Evolutionary conservation across 2,113 vertebrate genomes (phyloP).

Genomic region (Tragelaphus imberbis): DNA sequence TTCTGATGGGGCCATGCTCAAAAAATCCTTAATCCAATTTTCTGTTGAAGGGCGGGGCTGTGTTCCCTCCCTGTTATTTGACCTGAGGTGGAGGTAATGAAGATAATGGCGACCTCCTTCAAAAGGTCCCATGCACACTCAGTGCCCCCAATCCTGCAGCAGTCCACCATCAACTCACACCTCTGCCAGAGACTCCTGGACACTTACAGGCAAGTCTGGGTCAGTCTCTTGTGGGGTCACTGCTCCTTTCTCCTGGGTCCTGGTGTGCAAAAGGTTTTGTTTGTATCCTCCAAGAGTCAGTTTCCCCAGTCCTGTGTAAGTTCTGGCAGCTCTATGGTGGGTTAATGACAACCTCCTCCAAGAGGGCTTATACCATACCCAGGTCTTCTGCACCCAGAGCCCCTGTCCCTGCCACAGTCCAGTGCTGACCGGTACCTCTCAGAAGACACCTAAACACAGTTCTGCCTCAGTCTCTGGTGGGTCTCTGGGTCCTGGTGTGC

Average conservation of each 20-base stretch:
- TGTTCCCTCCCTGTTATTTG: not conserved
- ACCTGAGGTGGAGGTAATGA: not conserved
- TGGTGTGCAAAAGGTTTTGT: not conserved
- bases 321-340: accelerated
- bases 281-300: not conserved
- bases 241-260: not conserved
- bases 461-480: not conserved
- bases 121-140: not conserved
- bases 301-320: not conserved
- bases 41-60: not conserved
- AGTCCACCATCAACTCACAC: accelerated
- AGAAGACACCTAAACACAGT: not conserved
- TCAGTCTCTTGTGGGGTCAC: not conserved
- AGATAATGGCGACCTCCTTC: not conserved
- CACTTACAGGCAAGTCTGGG: not conserved
- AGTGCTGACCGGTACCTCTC: accelerated
- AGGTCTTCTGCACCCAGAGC: not conserved
- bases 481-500: not conserved
- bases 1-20: not conserved
- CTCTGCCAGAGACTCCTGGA: not conserved
- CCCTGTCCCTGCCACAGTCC: accelerated
- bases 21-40: not conserved
- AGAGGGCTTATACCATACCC: not conserved
- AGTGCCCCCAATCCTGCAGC: not conserved
- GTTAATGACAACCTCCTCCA: not conserved